Evolutionary conservation across 2,797 vertebrate species (phyloP).

Genomic region (Anguilla obscura): DNA sequence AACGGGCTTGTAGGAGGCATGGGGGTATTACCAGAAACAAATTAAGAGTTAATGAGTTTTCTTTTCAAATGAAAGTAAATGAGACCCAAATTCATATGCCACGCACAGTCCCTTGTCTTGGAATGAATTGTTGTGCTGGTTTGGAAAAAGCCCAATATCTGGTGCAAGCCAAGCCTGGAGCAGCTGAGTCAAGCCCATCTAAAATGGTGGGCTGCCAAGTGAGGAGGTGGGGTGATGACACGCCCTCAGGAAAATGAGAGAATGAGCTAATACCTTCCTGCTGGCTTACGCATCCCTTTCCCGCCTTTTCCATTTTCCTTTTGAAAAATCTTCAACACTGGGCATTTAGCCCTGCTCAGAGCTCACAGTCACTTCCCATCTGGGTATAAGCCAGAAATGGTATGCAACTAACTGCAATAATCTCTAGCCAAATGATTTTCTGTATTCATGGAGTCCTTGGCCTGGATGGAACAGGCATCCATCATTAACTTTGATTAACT

Average conservation of each 20-base stretch:
- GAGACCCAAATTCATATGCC: background rate
- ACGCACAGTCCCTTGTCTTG: constrained; percentile 9
- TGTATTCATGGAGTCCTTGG: background rate
- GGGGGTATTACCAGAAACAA: background rate
- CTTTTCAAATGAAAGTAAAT: constrained; percentile 10
- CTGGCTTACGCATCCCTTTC: background rate
- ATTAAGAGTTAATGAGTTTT: constrained; percentile 25
- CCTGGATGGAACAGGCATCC: background rate
- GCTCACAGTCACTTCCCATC: background rate
- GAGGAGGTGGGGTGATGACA: background rate
- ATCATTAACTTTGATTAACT: background rate
- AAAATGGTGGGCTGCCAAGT: background rate
- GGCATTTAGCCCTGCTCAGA: background rate
- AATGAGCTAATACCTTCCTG: background rate
- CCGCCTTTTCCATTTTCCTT: background rate
- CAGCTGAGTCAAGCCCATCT: constrained; percentile 10
- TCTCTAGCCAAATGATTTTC: background rate
- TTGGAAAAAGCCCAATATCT: constrained; percentile 16
- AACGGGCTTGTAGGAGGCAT: background rate
- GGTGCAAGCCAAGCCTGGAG: background rate
- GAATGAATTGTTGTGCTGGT: background rate
- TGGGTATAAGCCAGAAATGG: background rate
- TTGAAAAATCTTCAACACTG: background rate
- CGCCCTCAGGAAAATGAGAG: background rate
- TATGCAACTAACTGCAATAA: background rate